Evolutionary conservation across 1,140 invertebrate species (phyloP).

Genomic region (Magallana angulata): DNA sequence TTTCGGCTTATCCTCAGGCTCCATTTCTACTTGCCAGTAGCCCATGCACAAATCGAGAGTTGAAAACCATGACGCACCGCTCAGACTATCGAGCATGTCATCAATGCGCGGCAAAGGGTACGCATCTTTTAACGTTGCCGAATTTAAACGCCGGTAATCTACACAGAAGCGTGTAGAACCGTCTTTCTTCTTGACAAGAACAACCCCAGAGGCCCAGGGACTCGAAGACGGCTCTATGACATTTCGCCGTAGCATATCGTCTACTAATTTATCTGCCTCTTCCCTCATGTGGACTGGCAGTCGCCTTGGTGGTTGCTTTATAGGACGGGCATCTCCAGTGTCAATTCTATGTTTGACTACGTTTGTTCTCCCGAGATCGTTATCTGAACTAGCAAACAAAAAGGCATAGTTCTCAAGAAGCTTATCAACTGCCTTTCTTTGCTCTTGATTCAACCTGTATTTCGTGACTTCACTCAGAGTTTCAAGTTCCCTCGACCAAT

Average conservation of each 20-base stretch:
- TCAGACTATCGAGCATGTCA: too few species aligned
- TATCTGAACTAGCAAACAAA: slow-evolving; percentile 43
- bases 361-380: slow-evolving; percentile 33
- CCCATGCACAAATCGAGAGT: too few species aligned
- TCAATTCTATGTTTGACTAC: slow-evolving; percentile 42
- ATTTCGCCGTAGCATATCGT: slow-evolving; percentile 36
- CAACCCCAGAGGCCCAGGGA: slow-evolving; percentile 17
- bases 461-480: too few species aligned
- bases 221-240: slow-evolving; percentile 12
- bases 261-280: slow-evolving; percentile 32
- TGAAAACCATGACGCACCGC: too few species aligned
- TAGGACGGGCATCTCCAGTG: slow-evolving; percentile 41
- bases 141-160: too few species aligned
- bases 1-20: too few species aligned
- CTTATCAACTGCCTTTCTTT: not conserved
- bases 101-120: too few species aligned
- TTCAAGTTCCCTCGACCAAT: too few species aligned
- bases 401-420: slow-evolving; percentile 31
- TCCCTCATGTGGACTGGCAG: not conserved
- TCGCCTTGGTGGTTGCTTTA: slow-evolving; percentile 42
- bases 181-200: slow-evolving; percentile 38
- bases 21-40: too few species aligned
- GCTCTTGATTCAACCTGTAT: too few species aligned
- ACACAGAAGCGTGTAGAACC: too few species aligned
- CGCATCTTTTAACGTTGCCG: too few species aligned